phyloP scores from a whole-genome alignment of 2,888 invertebrate genomes.

The Ornithoptera alexandrae region DNA sequence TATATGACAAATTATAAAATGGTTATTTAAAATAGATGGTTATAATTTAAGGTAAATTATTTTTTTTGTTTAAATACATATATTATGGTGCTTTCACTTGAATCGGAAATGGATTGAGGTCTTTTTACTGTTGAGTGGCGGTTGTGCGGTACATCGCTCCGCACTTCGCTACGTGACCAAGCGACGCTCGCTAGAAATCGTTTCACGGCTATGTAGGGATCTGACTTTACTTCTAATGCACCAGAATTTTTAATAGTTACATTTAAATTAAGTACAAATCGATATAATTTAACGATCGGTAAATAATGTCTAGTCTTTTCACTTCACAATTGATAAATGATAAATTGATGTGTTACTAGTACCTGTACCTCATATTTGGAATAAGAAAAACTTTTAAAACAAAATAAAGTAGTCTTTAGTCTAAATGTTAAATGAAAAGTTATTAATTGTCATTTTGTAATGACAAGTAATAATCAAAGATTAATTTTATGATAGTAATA shows the following conservation, averaged over 20 bases:
- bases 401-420: neutral
- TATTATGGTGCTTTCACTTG: constrained; percentile 57
- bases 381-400: neutral
- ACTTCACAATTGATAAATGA: neutral
- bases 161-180: constrained; percentile 77
- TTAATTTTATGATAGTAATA: neutral
- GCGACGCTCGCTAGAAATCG: constrained; percentile 51
- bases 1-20: neutral
- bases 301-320: neutral
- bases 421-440: no score
- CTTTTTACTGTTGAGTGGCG: constrained; percentile 73
- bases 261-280: neutral
- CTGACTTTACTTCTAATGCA: constrained; percentile 36
- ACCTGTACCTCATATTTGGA: neutral
- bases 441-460: no score
- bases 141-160: constrained; percentile 74
- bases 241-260: neutral
- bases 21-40: neutral
- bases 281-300: neutral
- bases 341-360: neutral
- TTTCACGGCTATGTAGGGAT: constrained; percentile 48
- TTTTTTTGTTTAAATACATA: constrained; percentile 1
- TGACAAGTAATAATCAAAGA: neutral
- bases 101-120: constrained; percentile 61
- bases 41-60: constrained; percentile 22